These are phyloP conservation scores for Tipula helvola DNA, from an alignment of 2,888 invertebrate species.

Conservation along the genomic window DNA sequence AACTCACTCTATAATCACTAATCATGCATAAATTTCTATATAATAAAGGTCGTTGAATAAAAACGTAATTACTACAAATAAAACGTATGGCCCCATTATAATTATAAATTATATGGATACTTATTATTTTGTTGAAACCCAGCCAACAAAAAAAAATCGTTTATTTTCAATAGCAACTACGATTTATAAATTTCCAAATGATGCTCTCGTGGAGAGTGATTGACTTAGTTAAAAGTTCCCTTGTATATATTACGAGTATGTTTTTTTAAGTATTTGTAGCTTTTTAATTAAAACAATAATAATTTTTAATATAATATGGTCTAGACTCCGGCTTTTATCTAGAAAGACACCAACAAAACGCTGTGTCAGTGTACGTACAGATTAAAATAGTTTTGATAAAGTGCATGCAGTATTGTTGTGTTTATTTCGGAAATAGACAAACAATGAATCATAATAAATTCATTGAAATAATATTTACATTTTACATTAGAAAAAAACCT, in stretches of 20 bases:
- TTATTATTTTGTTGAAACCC: not conserved
- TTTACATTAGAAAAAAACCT: not conserved
- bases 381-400: not conserved
- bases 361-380: not conserved
- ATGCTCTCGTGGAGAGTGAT: not conserved
- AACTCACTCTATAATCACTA: not conserved
- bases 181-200: not conserved
- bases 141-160: not conserved
- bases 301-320: not conserved
- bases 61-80: not conserved
- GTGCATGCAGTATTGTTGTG: not conserved
- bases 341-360: not conserved
- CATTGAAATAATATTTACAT: not conserved
- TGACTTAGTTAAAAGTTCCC: not conserved
- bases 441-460: not conserved
- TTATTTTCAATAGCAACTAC: not conserved
- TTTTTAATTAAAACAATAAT: not conserved
- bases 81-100: not conserved
- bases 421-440: not conserved
- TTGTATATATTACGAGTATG: not conserved
- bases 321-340: not conserved
- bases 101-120: not conserved
- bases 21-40: not conserved
- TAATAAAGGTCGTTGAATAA: not conserved
- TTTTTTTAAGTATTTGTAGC: not conserved